Conservation (phyloP, 2,888 invertebrate species). For the Pherbina coryleti region DNA sequence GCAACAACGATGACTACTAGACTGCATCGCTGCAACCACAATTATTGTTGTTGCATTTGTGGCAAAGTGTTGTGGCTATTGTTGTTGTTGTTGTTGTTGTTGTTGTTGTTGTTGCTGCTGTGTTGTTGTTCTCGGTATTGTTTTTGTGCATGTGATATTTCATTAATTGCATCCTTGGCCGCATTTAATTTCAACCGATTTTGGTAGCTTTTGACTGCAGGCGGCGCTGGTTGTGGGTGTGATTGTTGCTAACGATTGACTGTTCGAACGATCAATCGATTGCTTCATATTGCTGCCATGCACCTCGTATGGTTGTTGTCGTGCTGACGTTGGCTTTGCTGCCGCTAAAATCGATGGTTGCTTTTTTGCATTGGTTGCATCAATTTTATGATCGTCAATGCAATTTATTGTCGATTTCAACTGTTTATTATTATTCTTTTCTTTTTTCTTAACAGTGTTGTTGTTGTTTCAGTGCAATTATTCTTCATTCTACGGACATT, state of each 20-base stretch:
- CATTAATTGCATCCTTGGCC: constrained; percentile 51
- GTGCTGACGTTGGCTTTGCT: background rate
- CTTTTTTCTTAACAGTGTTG: no score
- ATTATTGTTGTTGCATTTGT: background rate
- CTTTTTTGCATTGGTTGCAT: background rate
- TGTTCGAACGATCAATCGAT: constrained; percentile 24
- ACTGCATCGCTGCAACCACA: no score
- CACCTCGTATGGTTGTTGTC: background rate
- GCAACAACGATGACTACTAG: constrained; percentile 14
- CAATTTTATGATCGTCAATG: no score
- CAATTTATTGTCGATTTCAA: no score
- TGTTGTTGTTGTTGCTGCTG: background rate
- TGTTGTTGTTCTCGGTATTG: background rate
- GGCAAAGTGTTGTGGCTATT: constrained; percentile 9
- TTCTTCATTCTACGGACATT: no score
- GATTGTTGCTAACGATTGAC: constrained; percentile 32
- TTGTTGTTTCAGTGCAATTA: no score
- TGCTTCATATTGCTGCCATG: background rate
- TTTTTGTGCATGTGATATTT: constrained; percentile 25
- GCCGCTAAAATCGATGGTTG: background rate
- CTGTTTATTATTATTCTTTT: no score
- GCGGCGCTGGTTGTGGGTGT: background rate
- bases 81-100: background rate
- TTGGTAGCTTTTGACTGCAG: constrained; percentile 46
- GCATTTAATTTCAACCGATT: constrained; percentile 46